Evolutionary conservation across 92 coral and sea anemone genomes (phyloP).

Genomic region (Epizoanthus ramosus): DNA sequence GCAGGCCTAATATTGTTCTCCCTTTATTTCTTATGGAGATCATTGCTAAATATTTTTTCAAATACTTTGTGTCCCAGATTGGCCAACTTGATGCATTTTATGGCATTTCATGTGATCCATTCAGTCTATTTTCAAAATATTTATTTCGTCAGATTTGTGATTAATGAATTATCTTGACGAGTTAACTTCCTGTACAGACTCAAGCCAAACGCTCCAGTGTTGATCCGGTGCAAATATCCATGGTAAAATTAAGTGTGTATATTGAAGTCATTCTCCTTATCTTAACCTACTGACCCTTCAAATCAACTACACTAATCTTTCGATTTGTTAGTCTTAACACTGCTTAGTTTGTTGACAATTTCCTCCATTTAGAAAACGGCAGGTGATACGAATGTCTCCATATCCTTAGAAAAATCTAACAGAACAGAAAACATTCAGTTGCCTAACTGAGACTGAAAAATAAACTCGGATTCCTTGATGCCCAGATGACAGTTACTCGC

Average conservation of each 20-base stretch:
- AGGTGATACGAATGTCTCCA: not conserved
- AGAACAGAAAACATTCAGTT: not conserved
- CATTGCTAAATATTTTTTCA: too few species aligned
- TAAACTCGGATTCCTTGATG: not conserved
- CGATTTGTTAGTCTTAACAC: slow-evolving; percentile 22
- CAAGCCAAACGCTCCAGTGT: not conserved
- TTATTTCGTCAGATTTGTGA: too few species aligned
- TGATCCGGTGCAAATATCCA: not conserved
- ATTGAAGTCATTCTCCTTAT: not conserved
- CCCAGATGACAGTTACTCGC: too few species aligned
- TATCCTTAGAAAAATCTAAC: not conserved
- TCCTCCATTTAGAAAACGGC: not conserved
- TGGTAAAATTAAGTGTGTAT: not conserved
- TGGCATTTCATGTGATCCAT: too few species aligned
- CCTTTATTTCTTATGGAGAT: too few species aligned
- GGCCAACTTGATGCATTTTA: too few species aligned
- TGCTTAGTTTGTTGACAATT: not conserved
- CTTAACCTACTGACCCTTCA: not conserved
- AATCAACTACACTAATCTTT: not conserved
- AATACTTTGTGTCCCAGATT: too few species aligned
- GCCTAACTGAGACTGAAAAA: too few species aligned
- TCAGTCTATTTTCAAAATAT: too few species aligned
- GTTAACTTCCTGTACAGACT: too few species aligned
- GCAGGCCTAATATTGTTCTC: too few species aligned
- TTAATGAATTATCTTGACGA: too few species aligned